Evolutionary conservation across 2,888 invertebrate species (phyloP).

Genomic region (Seladonia tumulorum): DNA sequence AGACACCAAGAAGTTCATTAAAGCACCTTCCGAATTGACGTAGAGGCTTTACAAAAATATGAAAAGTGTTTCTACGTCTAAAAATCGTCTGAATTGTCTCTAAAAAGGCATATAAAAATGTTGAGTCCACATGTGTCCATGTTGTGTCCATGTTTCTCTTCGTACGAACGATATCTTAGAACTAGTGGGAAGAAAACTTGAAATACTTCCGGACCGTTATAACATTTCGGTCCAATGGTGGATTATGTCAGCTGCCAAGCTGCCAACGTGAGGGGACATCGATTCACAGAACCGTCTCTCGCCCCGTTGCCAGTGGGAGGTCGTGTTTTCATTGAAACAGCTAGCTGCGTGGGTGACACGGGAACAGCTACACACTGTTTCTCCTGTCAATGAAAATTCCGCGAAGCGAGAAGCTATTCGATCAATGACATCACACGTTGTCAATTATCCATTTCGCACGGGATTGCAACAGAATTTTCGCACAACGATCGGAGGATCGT

Average conservation of each 20-base stretch:
- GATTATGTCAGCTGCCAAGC: neutral
- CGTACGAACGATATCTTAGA: no score
- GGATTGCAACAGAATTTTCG: neutral
- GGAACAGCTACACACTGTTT: neutral
- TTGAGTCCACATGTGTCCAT: no score
- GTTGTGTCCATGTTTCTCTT: no score
- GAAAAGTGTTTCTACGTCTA: no score
- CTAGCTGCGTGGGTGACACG: neutral
- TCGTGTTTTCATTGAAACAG: neutral
- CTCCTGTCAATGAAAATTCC: neutral
- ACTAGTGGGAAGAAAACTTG: no score
- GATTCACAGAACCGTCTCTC: neutral
- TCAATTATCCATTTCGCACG: neutral
- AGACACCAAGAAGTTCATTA: no score
- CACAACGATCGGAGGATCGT: neutral
- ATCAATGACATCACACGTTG: neutral
- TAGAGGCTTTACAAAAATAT: no score
- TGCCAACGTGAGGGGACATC: neutral
- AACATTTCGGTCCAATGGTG: neutral
- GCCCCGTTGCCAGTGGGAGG: neutral
- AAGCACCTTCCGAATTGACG: no score
- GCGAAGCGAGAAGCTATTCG: neutral
- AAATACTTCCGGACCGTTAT: neutral
- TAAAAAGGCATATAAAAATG: no score
- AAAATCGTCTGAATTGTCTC: no score